Conservation (phyloP, 2,113 vertebrate genomes). For the Crocuta crocuta region DNA sequence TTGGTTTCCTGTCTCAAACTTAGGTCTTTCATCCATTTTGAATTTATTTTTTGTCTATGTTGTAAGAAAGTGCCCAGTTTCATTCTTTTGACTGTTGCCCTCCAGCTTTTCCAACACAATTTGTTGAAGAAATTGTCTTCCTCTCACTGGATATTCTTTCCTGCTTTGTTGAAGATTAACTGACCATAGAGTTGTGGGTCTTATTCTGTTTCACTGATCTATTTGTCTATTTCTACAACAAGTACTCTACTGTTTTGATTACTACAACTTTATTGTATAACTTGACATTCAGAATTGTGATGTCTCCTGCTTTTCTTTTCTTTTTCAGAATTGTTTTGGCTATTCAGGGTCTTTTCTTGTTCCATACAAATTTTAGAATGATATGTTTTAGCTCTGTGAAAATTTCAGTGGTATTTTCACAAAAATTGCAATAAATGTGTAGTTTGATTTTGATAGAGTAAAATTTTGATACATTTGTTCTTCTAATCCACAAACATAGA, state of each 20-base stretch:
- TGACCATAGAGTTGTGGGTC: neutral
- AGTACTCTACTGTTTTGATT: neutral
- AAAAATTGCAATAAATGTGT: neutral
- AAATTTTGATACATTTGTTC: neutral
- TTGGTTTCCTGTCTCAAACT: neutral
- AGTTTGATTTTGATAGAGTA: neutral
- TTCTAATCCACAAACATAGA: neutral
- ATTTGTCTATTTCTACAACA: neutral
- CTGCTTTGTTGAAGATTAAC: neutral
- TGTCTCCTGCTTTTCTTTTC: neutral
- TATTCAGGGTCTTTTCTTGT: neutral
- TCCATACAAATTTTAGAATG: neutral
- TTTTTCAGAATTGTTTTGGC: neutral
- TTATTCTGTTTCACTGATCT: neutral
- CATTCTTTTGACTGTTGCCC: neutral
- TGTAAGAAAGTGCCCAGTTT: neutral
- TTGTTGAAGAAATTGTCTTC: neutral
- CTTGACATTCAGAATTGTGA: neutral
- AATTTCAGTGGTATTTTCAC: neutral
- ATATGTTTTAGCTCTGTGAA: neutral
- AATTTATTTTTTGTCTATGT: neutral
- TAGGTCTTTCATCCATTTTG: neutral
- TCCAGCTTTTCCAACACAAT: neutral
- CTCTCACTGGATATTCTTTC: neutral
- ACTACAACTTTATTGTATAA: neutral